Conservation (phyloP, 2,888 invertebrate species). For the Bugula neritina region DNA sequence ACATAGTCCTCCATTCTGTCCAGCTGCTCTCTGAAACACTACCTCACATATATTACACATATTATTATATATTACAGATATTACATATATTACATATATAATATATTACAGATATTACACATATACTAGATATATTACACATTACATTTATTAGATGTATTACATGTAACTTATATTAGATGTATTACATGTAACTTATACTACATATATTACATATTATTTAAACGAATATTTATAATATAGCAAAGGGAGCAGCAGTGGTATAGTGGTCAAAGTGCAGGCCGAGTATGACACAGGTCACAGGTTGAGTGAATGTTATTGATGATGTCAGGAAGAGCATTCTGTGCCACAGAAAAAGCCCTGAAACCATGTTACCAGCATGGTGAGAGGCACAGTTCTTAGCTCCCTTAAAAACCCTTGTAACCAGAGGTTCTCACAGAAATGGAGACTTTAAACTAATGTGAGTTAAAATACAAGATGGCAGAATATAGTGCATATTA, state of each 20-base stretch:
- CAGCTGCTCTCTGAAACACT: slow-evolving; percentile 43
- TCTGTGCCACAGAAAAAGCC: no score
- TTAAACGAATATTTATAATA: background rate
- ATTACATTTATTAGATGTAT: background rate
- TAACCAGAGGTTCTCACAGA: no score
- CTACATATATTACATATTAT: background rate
- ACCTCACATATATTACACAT: slow-evolving; percentile 14
- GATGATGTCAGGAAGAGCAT: no score
- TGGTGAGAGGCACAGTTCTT: no score
- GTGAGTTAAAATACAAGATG: no score
- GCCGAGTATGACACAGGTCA: no score
- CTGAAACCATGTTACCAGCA: no score
- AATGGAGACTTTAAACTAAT: no score
- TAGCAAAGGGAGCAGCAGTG: background rate
- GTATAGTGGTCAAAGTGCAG: background rate
- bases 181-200: background rate
- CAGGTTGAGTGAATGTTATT: no score
- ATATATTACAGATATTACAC: background rate
- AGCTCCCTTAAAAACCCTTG: no score
- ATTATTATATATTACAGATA: background rate
- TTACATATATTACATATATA: no score
- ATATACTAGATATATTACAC: background rate
- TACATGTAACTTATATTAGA: background rate
- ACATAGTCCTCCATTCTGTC: slow-evolving; percentile 46
- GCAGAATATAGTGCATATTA: no score